Evolutionary conservation across 2,113 vertebrate species (phyloP).

Genomic region (Hippopotamus amphibius): DNA sequence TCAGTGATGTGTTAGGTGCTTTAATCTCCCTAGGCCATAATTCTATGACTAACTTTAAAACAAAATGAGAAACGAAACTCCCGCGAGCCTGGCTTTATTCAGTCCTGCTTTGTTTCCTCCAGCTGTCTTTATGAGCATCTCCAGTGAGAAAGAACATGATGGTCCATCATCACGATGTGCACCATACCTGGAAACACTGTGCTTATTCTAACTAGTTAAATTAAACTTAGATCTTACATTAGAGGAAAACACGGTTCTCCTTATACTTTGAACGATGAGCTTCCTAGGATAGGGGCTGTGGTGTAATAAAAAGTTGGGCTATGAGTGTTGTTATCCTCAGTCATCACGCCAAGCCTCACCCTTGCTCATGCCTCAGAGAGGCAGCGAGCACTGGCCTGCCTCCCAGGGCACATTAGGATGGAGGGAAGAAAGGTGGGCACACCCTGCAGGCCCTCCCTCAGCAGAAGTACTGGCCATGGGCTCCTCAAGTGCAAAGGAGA

Average conservation of each 20-base stretch:
- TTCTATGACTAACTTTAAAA: slow-evolving; percentile 54
- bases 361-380: background rate
- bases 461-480: background rate
- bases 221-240: slow-evolving; percentile 28
- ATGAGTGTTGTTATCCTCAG: background rate
- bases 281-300: background rate
- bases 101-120: background rate
- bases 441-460: background rate
- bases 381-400: background rate
- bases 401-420: background rate
- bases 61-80: background rate
- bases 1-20: background rate
- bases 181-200: background rate
- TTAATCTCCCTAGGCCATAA: slow-evolving; percentile 49
- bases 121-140: slow-evolving; percentile 8
- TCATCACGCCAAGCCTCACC: background rate
- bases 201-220: slow-evolving; percentile 4
- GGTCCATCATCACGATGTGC: background rate
- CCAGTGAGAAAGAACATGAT: background rate
- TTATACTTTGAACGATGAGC: background rate
- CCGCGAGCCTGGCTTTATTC: background rate
- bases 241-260: slow-evolving; percentile 16
- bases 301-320: background rate
- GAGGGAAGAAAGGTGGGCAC: background rate
- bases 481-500: background rate